A percentile compares a stretch with the other conserved stretches of the same genome.
Evolutionary conservation across 1,140 invertebrate species (phyloP).

Genomic region (Brachionus rotundiformis): DNA sequence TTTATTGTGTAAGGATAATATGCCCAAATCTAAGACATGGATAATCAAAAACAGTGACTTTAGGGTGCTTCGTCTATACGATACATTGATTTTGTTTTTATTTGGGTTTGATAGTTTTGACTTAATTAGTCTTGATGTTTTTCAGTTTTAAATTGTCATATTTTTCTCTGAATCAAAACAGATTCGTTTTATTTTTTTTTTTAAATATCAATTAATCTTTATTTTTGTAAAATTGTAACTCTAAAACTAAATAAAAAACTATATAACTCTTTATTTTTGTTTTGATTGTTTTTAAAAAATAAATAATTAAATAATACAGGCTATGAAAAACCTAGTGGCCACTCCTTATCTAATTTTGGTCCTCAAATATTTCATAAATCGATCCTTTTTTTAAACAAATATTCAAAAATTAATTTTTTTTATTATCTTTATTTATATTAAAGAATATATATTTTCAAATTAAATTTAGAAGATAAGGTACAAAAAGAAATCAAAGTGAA

Average conservation of each 20-base stretch:
- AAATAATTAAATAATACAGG: too few relatives aligned
- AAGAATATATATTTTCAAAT: too few relatives aligned
- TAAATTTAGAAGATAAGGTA: too few relatives aligned
- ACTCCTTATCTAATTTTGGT: too few relatives aligned
- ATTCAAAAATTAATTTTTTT: too few relatives aligned
- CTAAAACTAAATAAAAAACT: neutral
- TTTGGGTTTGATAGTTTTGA: conserved; percentile 8
- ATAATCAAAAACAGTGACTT: conserved; percentile 6
- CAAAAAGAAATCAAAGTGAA: too few relatives aligned
- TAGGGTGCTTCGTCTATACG: neutral
- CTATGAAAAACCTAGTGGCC: too few relatives aligned
- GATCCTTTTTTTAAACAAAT: too few relatives aligned
- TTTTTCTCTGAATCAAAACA: neutral
- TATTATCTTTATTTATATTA: too few relatives aligned
- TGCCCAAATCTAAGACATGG: neutral
- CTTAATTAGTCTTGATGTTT: conserved; percentile 3
- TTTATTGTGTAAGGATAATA: conserved; percentile 1
- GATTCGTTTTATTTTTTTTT: conserved; percentile 11
- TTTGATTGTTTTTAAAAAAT: too few relatives aligned
- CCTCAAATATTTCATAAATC: too few relatives aligned
- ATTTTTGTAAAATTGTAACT: conserved; percentile 18
- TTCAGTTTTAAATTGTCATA: neutral
- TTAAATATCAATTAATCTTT: neutral
- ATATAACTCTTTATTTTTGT: too few relatives aligned
- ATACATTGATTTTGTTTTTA: conserved; percentile 17